These are phyloP conservation scores for Pelmatolapia mariae DNA, from an alignment of 2,113 vertebrate species.

Conservation along the genomic window DNA sequence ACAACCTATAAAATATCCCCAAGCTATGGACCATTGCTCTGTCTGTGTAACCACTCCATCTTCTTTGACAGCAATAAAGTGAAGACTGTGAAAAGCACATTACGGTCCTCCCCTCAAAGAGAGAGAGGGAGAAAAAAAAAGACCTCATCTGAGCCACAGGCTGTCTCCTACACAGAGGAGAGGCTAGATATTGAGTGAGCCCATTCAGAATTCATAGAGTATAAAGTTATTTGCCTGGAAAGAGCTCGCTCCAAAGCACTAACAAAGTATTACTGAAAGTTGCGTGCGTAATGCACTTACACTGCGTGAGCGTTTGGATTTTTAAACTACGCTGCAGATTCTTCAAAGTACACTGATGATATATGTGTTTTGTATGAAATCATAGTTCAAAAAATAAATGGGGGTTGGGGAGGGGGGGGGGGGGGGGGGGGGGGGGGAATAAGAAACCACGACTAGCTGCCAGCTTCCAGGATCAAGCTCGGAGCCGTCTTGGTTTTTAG, in stretches of 20 bases:
- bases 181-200: conserved; percentile 25
- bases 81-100: conserved; percentile 54
- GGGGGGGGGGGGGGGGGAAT: too few species aligned
- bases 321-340: not conserved
- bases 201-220: conserved; percentile 27
- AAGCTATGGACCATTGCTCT: conserved; percentile 32
- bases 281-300: not conserved
- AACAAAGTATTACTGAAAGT: not conserved
- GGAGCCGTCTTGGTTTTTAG: conserved; percentile 17
- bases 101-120: conserved; percentile 4
- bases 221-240: conserved; percentile 15
- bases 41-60: conserved; percentile 51
- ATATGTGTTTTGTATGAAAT: not conserved
- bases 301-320: not conserved
- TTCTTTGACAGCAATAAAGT: conserved; percentile 53
- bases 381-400: not conserved
- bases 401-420: not conserved
- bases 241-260: not conserved
- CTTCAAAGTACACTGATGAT: not conserved
- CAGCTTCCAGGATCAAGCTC: conserved; percentile 9
- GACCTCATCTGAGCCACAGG: conserved; percentile 35
- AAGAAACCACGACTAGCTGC: not conserved
- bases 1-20: conserved; percentile 28
- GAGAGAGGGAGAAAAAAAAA: not conserved
- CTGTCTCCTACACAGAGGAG: conserved; percentile 21